phyloP scores from a whole-genome alignment of 2,113 vertebrate species.

The Bos javanicus region DNA sequence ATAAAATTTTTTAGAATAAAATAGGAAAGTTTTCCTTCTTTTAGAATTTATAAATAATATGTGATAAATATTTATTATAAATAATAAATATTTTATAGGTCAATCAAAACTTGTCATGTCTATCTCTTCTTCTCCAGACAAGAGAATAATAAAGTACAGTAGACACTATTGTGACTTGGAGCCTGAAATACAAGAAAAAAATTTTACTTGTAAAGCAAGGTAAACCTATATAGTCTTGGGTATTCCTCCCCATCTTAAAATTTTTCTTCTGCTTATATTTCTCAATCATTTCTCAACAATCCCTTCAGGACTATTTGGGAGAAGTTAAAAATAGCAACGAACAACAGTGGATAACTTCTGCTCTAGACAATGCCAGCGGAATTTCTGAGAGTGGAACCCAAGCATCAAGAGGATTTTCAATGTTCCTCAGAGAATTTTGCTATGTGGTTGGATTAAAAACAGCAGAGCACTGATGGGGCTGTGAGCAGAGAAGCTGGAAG shows the following conservation, averaged over 20 bases:
- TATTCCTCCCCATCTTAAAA: background rate
- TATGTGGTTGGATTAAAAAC: background rate
- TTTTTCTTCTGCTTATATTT: background rate
- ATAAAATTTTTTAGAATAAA: background rate
- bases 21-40: background rate
- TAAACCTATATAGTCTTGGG: background rate
- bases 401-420: background rate
- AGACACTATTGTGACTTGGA: background rate
- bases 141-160: background rate
- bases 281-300: background rate
- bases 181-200: background rate
- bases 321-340: background rate
- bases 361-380: background rate
- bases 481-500: rapidly evolving
- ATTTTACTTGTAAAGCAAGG: background rate
- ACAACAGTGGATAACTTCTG: background rate
- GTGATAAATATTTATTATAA: background rate
- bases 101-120: background rate
- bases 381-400: background rate
- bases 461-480: too few species aligned
- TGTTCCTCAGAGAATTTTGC: background rate
- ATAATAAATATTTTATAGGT: background rate
- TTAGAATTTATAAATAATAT: background rate
- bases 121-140: background rate
- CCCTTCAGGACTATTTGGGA: background rate